Evolutionary conservation across 2,113 vertebrate species (phyloP).

Genomic region (Corynorhinus townsendii): DNA sequence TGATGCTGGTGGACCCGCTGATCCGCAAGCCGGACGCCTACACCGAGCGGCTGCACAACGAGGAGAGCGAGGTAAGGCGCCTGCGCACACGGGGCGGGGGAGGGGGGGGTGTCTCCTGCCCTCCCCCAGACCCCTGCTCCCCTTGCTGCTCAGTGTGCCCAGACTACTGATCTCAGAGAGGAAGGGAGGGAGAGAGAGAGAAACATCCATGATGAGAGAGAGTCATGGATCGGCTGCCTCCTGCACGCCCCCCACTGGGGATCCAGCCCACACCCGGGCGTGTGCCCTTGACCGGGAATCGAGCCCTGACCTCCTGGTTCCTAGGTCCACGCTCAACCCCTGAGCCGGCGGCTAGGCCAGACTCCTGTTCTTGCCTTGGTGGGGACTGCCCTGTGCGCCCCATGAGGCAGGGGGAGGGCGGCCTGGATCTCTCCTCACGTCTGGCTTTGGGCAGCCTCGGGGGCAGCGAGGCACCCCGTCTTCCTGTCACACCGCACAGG

Average conservation of each 20-base stretch:
- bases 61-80: slow-evolving; percentile 88
- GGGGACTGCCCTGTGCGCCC: not conserved
- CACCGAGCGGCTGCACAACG: slow-evolving; percentile 90
- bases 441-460: not conserved
- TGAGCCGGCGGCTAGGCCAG: not conserved
- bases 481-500: rapidly evolving
- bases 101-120: rapidly evolving
- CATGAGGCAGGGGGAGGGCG: not conserved
- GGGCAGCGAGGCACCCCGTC: rapidly evolving
- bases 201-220: too few relatives aligned
- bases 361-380: not conserved
- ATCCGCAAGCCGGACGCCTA: slow-evolving; percentile 93
- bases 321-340: too few relatives aligned
- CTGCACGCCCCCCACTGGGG: too few relatives aligned
- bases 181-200: too few relatives aligned
- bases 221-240: too few relatives aligned
- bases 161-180: not conserved
- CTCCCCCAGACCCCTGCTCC: rapidly evolving
- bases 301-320: too few relatives aligned
- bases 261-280: too few relatives aligned
- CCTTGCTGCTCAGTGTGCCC: not conserved
- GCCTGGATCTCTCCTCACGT: not conserved
- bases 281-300: too few relatives aligned
- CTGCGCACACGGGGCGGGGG: too few relatives aligned
- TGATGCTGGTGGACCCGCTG: slow-evolving; percentile 94